Conservation (phyloP, 2,113 vertebrate species). For the Takifugu flavidus region DNA sequence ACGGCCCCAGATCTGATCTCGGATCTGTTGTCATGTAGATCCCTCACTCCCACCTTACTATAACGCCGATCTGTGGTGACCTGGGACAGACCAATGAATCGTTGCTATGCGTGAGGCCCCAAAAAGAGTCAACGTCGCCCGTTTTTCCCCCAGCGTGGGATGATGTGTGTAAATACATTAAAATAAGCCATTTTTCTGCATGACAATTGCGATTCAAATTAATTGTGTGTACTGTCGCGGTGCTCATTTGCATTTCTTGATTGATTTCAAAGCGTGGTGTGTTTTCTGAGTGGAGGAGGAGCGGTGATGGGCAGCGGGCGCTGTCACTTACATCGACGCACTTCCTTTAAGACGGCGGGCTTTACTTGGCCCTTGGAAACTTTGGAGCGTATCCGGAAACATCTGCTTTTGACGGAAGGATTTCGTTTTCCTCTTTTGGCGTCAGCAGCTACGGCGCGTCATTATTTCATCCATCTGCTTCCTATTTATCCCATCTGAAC, state of each 20-base stretch:
- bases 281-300: conserved; percentile 18
- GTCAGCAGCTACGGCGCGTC: conserved; percentile 9
- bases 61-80: conserved; percentile 13
- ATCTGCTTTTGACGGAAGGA: conserved; percentile 33
- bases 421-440: neutral
- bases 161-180: conserved; percentile 40
- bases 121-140: too few species aligned
- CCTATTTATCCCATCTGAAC: too few species aligned
- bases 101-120: too few species aligned
- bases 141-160: conserved; percentile 17
- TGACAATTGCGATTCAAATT: conserved; percentile 49
- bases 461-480: neutral
- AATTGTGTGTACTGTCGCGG: conserved; percentile 50
- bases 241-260: conserved; percentile 62
- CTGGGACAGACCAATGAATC: conserved; percentile 16
- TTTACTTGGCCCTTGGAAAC: conserved; percentile 25
- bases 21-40: conserved; percentile 24
- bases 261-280: conserved; percentile 46
- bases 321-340: conserved; percentile 34
- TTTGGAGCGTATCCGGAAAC: conserved; percentile 35
- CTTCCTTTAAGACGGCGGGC: conserved; percentile 29
- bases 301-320: conserved; percentile 36
- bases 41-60: conserved; percentile 8
- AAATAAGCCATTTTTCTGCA: conserved; percentile 38
- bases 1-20: neutral